Evolutionary conservation across 2,113 vertebrate species (phyloP).

Genomic region (Rhizomys pruinosus): DNA sequence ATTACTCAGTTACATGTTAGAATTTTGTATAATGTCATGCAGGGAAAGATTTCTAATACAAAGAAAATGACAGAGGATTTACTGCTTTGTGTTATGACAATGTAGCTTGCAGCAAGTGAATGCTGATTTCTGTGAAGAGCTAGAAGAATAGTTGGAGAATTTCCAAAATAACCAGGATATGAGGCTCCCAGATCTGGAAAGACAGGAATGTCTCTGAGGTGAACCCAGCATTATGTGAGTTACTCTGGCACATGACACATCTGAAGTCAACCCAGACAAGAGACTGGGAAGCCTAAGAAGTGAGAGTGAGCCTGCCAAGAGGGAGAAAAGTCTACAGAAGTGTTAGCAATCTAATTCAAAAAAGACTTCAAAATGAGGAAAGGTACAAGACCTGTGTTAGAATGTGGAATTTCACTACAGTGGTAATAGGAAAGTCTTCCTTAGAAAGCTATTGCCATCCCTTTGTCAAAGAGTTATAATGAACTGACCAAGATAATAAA

Average conservation of each 20-base stretch:
- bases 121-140: background rate
- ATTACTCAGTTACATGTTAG: too few relatives aligned
- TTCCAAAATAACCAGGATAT: background rate
- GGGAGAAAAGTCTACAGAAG: background rate
- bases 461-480: too few relatives aligned
- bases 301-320: background rate
- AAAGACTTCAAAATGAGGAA: background rate
- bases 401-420: background rate
- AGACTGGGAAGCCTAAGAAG: background rate
- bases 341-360: background rate
- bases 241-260: too few relatives aligned
- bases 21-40: background rate
- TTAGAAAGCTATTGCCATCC: too few relatives aligned
- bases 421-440: too few relatives aligned
- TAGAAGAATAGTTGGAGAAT: background rate
- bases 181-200: background rate
- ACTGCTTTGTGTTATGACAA: background rate
- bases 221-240: background rate
- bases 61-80: background rate
- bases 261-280: background rate
- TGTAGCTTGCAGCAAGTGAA: background rate
- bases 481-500: too few relatives aligned
- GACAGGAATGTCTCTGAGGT: background rate
- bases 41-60: conserved; percentile 4
- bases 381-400: background rate